Percentiles rank a stretch among this genome's conserved stretches.
Evolutionary conservation across 1,140 invertebrate species (phyloP).

Genomic region (Eufriesea mexicana): DNA sequence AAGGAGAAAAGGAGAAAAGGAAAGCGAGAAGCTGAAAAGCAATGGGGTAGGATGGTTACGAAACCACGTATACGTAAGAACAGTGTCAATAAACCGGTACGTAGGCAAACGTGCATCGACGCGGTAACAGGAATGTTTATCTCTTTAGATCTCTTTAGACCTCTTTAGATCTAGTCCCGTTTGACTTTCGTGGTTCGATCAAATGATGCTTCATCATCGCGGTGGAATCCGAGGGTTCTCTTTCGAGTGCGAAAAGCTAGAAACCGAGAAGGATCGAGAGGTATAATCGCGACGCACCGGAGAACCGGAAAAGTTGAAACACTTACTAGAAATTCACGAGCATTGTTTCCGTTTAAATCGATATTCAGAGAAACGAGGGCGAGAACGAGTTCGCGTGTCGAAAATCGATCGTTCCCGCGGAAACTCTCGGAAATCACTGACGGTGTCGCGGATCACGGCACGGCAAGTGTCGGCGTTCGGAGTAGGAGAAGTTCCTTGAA

Average conservation of each 20-base stretch:
- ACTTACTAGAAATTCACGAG: neutral
- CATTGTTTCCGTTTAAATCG: neutral
- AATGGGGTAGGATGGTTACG: no score
- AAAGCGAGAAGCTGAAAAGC: no score
- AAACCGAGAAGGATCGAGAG: no score
- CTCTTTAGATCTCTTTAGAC: neutral
- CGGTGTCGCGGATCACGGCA: constrained; percentile 20
- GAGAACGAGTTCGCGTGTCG: neutral
- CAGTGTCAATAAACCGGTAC: constrained; percentile 3
- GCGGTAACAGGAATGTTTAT: neutral
- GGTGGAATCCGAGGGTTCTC: no score
- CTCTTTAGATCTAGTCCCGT: no score
- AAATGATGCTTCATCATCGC: no score
- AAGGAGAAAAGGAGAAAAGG: no score
- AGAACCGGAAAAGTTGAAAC: no score
- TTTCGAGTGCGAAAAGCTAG: no score
- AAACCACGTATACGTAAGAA: neutral
- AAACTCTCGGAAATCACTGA: constrained; percentile 38
- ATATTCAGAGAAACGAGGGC: neutral
- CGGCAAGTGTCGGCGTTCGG: neutral
- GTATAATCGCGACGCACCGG: no score
- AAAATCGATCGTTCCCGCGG: constrained; percentile 28
- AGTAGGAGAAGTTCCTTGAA: constrained; percentile 58
- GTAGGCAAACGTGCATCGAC: neutral
- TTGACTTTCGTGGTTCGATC: no score